These are phyloP conservation scores for Drosophila hydei DNA, from an alignment of 1,140 invertebrate species.

Conservation along the genomic window DNA sequence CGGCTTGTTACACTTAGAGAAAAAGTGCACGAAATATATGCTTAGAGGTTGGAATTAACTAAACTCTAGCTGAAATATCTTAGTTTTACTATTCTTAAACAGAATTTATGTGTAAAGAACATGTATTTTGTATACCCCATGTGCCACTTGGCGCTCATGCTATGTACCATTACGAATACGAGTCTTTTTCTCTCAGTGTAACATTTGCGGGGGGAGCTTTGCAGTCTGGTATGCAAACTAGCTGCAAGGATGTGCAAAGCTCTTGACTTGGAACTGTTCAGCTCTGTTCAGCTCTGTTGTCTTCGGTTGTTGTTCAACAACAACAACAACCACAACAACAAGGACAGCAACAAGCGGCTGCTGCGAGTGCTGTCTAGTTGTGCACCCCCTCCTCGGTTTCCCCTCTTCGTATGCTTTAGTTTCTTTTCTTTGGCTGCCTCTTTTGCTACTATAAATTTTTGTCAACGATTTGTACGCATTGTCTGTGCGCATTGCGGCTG, in stretches of 20 bases:
- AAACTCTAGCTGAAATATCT: no score
- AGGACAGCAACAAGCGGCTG: constrained; percentile 9
- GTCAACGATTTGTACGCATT: constrained; percentile 83
- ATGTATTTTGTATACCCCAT: no score
- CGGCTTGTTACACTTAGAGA: constrained; percentile 6
- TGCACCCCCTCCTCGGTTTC: no score
- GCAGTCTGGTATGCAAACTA: constrained; percentile 79
- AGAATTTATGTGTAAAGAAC: no score
- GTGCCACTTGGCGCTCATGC: no score
- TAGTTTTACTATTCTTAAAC: no score
- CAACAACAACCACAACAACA: not conserved
- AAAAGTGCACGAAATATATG: no score
- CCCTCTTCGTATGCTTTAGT: not conserved
- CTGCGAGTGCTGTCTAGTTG: constrained; percentile 33
- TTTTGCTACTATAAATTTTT: constrained; percentile 82
- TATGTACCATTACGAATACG: no score
- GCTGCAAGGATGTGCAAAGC: constrained; percentile 72
- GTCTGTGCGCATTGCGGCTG: constrained; percentile 45
- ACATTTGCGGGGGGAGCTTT: not conserved
- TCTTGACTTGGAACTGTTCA: constrained; percentile 47
- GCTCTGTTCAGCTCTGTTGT: constrained; percentile 31
- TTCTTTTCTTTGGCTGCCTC: constrained; percentile 18
- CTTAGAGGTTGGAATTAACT: not conserved
- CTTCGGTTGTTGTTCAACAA: constrained; percentile 31
- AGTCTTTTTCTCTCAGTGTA: constrained; percentile 5